Conservation (phyloP, 2,888 invertebrate genomes). For the Drosophila percnosoma region DNA sequence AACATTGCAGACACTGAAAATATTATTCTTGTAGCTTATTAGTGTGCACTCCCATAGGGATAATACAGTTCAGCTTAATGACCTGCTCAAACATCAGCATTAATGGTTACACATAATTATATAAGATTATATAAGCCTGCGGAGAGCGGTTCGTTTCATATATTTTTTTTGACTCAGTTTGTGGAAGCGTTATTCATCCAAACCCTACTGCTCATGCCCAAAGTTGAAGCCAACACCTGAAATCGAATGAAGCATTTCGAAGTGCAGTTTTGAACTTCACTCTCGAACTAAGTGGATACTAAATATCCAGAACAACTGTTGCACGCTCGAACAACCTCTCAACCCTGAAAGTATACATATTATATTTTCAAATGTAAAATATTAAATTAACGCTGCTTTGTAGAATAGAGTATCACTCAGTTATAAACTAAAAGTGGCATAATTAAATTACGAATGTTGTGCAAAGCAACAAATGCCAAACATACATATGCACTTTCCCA, state of each 20-base stretch:
- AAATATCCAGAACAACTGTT: background rate
- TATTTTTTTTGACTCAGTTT: background rate
- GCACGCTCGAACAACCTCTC: background rate
- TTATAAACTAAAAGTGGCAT: constrained; percentile 15
- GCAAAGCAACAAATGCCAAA: constrained; percentile 1
- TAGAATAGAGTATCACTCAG: background rate
- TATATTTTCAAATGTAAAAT: background rate
- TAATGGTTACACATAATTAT: background rate
- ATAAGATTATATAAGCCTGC: background rate
- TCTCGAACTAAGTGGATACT: background rate
- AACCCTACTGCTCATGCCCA: background rate
- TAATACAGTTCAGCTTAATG: background rate
- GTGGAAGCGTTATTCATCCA: background rate
- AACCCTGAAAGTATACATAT: background rate
- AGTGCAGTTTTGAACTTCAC: background rate
- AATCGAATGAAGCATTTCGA: background rate
- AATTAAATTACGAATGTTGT: constrained; percentile 40
- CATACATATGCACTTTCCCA: constrained; percentile 37
- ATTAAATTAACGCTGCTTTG: background rate
- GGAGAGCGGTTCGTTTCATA: background rate
- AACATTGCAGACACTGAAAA: background rate
- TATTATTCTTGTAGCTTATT: background rate
- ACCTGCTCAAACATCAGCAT: background rate
- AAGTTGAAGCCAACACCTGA: background rate
- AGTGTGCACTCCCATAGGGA: background rate